Base-by-base conservation (phyloP, 2,888 invertebrate genomes). In the Acleris literana region DNA sequence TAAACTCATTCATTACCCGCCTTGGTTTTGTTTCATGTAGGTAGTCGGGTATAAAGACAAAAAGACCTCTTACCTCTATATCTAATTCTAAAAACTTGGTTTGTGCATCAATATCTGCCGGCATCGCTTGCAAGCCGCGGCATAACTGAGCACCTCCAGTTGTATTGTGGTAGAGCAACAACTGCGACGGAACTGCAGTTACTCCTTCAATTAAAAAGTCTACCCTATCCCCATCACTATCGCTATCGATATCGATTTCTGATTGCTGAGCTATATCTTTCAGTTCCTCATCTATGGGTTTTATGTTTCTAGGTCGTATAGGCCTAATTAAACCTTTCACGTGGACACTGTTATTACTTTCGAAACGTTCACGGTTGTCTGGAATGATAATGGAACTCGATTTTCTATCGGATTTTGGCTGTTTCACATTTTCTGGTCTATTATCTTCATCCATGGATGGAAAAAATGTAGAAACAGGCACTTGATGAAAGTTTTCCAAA, bases 71-170 rank as follows among this genome's bases (percentile, higher is more conserved):
- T 78, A 91, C 92, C 84, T 92, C 90, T 60, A 89, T 85, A 68
- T 91, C 82, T 25, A 91, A 76, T 29, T 77, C 72, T 0, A 73
- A 59, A 81, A 86, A 90, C 62, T 76, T 83, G 43, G 78, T 73
- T 73, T 87, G 85, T 5, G 82, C 80, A 52, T 89, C 81, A 11
- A 92, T 85, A 52, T 89, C 85, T 9, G 84, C 74, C 53, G 69
- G 74, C 2, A 70, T 70, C 70, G 77, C 77, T 58, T 74, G 72
- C 44, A 88, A 65, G 16, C 67, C 29, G 5, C 71, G 62, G 70
- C 91, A 92, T 59, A 72, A 70, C 0, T 78, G 73, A 58, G 72
- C 70, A 2, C 64, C 53, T 2, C 84, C 76, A 1, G 72, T 59
- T 63, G 84, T 87, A 55, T 83, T 83, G 29, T 68, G 80, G 51